A percentile compares a stretch with the other conserved stretches of the same genome.
phyloP scores from a whole-genome alignment of 2,113 vertebrate genomes.

The Gavia stellata region DNA sequence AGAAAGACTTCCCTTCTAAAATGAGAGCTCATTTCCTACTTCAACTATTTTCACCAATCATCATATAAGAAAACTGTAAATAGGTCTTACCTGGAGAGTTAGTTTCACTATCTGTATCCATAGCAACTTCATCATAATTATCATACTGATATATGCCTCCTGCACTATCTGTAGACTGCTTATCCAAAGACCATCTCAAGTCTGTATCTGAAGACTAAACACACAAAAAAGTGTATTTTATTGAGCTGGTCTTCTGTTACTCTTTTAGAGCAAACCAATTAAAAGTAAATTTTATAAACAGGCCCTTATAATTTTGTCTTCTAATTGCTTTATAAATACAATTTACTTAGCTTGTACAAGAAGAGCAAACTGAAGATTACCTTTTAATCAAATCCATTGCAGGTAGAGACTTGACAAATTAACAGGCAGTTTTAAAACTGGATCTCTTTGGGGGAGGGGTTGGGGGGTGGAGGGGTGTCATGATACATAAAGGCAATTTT shows the following conservation, averaged over 20 bases:
- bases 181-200: conserved; percentile 84
- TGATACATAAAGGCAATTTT: neutral
- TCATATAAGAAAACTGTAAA: neutral
- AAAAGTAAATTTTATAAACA: neutral
- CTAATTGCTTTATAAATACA: neutral
- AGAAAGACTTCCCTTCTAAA: neutral
- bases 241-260: neutral
- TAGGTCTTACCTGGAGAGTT: conserved; percentile 85
- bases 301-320: neutral
- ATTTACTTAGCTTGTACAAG: neutral
- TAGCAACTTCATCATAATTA: conserved; percentile 98
- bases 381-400: neutral
- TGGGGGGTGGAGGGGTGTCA: fast-evolving
- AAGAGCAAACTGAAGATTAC: neutral
- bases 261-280: neutral
- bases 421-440: neutral
- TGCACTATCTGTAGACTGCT: conserved; percentile 80
- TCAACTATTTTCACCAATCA: neutral
- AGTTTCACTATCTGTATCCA: conserved; percentile 97
- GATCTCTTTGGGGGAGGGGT: neutral
- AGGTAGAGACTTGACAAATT: neutral
- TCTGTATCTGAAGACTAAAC: conserved; percentile 88
- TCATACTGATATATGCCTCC: conserved; percentile 97
- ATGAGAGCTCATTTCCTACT: neutral
- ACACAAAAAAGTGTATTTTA: neutral